Base-by-base conservation (phyloP, 2,113 vertebrate species). In the Gadus chalcogrammus region DNA sequence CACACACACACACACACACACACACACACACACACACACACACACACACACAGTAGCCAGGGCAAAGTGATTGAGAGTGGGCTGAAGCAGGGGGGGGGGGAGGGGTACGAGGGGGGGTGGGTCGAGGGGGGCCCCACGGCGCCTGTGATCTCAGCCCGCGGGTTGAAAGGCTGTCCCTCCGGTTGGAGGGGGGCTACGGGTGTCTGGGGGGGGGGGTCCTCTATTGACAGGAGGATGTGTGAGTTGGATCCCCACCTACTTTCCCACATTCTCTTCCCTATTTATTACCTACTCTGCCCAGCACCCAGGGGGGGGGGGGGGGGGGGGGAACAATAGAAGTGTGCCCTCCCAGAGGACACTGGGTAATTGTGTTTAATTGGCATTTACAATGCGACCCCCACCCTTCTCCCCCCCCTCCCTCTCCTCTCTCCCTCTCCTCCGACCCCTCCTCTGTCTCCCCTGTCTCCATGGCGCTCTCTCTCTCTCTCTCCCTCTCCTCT, bases 231-330 rank as follows among this genome's bases (percentile, higher is more conserved):
- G 16, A 79, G 82, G 81, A 81, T 82, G 79, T 84, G 87, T 89
- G 86, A 89, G 84, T 73, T 72, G 78, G 84, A 83, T 84, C 79
- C 69, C 68, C 73, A 62, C 79, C 72, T 72, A 72, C 71, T 88
- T 89, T 90, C 89, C 87, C 89, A 90, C 89, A 90, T n/a, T 78
- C 77, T 69, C 83, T 87, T 87, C 88, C 82, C 79, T n/a, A n/a
- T n/a, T n/a, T 77, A 78, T 70, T 73, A 78, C 77, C 82, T 76
- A 77, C 74, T 12, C 38, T 42, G 9, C 6, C 62, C 38, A 3
- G 38, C 38, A 8, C 2, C 52, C 70, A 77, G 70, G 71, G 65
- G 65, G 61, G 67, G 64, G 79, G 63, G 64, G 66, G 72, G 67
- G 67, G 64, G 62, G 71, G 52, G 68, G 70, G 69, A n/a, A n/a